Percentiles rank a stretch among this genome's conserved stretches.
Evolutionary conservation across 92 coral and sea anemone genomes (phyloP).

Genomic region (Pocillopora grandis): DNA sequence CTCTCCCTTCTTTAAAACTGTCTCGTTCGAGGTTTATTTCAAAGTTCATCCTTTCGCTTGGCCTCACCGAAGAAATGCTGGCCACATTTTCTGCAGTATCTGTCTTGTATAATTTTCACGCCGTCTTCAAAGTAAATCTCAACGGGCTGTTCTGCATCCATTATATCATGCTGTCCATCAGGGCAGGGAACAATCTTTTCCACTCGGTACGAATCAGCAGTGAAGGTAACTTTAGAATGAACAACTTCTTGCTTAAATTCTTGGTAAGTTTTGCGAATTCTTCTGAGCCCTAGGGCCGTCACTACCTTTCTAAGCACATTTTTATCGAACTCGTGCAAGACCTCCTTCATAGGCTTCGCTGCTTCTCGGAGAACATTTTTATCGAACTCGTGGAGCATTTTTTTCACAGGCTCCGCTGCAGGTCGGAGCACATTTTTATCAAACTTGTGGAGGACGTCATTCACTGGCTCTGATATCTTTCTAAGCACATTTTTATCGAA

Average conservation of each 20-base stretch:
- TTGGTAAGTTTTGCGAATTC: conserved; percentile 54
- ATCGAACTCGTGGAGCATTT: too few relatives aligned
- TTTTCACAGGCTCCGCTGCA: too few relatives aligned
- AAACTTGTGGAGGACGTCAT: too few relatives aligned
- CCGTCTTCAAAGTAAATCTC: conserved; percentile 66
- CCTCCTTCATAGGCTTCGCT: too few relatives aligned
- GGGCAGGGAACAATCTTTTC: conserved; percentile 67
- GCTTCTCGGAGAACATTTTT: too few relatives aligned
- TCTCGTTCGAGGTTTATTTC: neutral
- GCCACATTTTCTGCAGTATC: conserved; percentile 77
- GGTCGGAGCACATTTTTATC: too few relatives aligned
- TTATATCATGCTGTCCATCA: conserved; percentile 68
- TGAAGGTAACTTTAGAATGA: conserved; percentile 62
- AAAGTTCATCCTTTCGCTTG: conserved; percentile 53
- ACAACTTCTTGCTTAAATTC: conserved; percentile 58
- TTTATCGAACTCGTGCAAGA: too few relatives aligned
- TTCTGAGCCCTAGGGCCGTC: conserved; percentile 55
- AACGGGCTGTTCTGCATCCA: conserved; percentile 61
- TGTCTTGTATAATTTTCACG: conserved; percentile 51
- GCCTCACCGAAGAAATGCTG: conserved; percentile 45
- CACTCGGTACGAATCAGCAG: conserved; percentile 62
- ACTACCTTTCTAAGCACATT: neutral
- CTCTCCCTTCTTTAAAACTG: too few relatives aligned
- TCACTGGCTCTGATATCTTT: too few relatives aligned
- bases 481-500: too few relatives aligned